These are phyloP conservation scores for Ferrisia virgata DNA, from an alignment of 2,888 invertebrate genomes.

Conservation along the genomic window DNA sequence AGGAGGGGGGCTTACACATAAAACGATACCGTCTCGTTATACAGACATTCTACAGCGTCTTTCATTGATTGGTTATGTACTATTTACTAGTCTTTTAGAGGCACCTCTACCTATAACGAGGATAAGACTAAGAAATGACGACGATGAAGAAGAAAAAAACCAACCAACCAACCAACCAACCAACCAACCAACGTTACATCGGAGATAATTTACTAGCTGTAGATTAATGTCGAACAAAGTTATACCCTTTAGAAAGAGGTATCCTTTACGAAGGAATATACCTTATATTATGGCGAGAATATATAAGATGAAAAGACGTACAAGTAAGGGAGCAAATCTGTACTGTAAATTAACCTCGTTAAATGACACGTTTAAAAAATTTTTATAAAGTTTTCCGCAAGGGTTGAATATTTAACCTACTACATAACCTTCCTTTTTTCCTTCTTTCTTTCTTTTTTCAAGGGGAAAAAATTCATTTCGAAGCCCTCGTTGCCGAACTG, in stretches of 20 bases:
- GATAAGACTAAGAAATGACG: background rate
- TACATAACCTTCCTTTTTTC: background rate
- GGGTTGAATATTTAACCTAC: conserved; percentile 10
- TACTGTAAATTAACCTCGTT: background rate
- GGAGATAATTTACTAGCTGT: background rate
- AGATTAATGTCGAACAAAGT: conserved; percentile 6
- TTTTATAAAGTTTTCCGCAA: conserved; percentile 1
- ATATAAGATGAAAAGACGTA: background rate
- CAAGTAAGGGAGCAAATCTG: background rate
- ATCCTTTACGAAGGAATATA: background rate
- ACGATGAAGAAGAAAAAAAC: background rate
- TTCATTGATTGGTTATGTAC: background rate
- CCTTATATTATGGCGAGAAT: background rate
- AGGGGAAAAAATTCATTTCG: no score
- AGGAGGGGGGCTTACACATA: background rate
- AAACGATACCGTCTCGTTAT: background rate
- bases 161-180: no score
- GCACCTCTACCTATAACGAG: no score
- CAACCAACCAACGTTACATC: background rate
- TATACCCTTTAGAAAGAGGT: background rate
- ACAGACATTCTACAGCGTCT: no score
- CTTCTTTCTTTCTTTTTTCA: background rate
- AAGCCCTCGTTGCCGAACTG: background rate
- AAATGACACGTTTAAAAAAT: conserved; percentile 6
- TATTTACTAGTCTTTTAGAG: background rate